Evolutionary conservation across 2,113 vertebrate genomes (phyloP).

Genomic region (Dicrurus megarhynchus): DNA sequence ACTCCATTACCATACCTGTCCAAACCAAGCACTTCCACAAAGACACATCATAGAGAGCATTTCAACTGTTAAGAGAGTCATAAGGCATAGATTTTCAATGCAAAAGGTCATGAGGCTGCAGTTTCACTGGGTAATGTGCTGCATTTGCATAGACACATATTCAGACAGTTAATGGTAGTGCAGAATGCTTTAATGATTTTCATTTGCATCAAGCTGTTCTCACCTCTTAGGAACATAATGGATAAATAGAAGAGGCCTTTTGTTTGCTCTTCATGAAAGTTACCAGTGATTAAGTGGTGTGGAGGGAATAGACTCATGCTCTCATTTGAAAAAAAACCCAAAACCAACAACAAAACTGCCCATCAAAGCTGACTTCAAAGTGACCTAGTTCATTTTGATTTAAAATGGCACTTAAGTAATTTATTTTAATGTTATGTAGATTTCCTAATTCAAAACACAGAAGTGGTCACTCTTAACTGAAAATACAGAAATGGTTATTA

Average conservation of each 20-base stretch:
- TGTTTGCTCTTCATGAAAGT: conserved; percentile 52
- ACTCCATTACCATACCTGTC: background rate
- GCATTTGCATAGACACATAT: conserved; percentile 44
- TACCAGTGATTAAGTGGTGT: conserved; percentile 47
- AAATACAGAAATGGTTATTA: background rate
- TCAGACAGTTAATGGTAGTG: conserved; percentile 47
- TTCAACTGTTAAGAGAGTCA: conserved; percentile 19
- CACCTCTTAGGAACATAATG: conserved; percentile 57
- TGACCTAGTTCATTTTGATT: conserved; percentile 35
- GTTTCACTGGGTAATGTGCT: conserved; percentile 2
- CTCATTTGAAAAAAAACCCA: background rate
- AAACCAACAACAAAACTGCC: background rate
- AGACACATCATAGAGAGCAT: background rate
- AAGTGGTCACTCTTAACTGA: background rate
- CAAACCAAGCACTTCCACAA: background rate
- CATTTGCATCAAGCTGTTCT: conserved; percentile 66
- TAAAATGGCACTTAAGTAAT: conserved; percentile 29
- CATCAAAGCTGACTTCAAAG: conserved; percentile 57
- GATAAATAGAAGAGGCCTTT: conserved; percentile 57
- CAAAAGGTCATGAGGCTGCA: conserved; percentile 34
- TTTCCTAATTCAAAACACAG: conserved; percentile 34
- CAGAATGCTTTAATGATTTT: conserved; percentile 61
- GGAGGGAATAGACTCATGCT: conserved; percentile 13
- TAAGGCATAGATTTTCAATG: conserved; percentile 30
- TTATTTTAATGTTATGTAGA: conserved; percentile 20